phyloP scores from a whole-genome alignment of 2,113 vertebrate species.

The Brienomyrus longianalis region DNA sequence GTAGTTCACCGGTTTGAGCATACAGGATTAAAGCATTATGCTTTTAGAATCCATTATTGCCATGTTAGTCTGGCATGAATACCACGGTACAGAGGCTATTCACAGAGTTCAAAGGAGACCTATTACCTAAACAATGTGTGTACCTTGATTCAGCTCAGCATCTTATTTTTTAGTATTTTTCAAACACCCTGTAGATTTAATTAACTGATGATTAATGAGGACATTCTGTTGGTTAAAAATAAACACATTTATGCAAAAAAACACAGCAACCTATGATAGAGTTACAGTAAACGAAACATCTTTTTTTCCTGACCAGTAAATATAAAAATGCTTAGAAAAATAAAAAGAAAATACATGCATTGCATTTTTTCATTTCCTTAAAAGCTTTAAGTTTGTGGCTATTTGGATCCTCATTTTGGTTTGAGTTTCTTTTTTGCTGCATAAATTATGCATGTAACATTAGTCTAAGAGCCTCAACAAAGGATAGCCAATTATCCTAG shows the following conservation, averaged over 20 bases:
- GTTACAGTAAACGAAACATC: background rate
- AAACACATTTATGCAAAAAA: background rate
- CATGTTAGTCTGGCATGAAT: background rate
- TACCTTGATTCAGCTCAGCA: background rate
- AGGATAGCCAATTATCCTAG: background rate
- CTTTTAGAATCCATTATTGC: background rate
- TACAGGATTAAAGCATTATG: background rate
- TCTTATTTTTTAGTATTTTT: background rate
- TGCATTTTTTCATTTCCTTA: background rate
- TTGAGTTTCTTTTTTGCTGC: background rate
- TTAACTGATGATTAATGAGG: background rate
- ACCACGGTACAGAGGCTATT: background rate
- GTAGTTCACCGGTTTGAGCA: background rate
- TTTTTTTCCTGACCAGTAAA: background rate
- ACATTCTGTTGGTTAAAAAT: background rate
- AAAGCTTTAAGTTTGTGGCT: background rate
- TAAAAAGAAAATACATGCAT: background rate
- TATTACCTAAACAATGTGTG: background rate
- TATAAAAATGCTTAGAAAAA: background rate
- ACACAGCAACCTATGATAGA: background rate
- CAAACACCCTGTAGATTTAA: background rate
- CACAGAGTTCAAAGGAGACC: background rate
- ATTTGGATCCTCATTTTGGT: background rate
- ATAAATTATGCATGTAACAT: background rate
- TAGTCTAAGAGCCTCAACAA: background rate